A percentile compares a stretch with the other conserved stretches of the same genome.
Evolutionary conservation across 1,140 invertebrate species (phyloP).

Genomic region (Ceratina japonica): DNA sequence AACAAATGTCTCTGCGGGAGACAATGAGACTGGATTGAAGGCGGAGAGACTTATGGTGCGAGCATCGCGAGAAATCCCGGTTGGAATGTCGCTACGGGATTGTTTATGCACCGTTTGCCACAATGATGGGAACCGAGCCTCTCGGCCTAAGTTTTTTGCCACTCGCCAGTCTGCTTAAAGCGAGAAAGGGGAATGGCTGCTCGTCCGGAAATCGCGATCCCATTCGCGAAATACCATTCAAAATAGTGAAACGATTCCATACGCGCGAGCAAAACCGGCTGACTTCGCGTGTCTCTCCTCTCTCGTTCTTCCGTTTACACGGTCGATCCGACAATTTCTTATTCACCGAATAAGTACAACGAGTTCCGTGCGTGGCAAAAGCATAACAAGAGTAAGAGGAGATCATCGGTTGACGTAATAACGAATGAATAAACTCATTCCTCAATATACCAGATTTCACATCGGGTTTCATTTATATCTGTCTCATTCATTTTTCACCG

Average conservation of each 20-base stretch:
- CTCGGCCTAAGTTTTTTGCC: constrained; percentile 25
- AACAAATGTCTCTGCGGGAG: no score
- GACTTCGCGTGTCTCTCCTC: background rate
- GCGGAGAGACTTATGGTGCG: constrained; percentile 24
- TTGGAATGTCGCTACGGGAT: constrained; percentile 40
- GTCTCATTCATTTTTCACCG: no score
- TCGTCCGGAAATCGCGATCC: background rate
- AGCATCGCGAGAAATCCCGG: constrained; percentile 28
- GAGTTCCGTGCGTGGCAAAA: no score
- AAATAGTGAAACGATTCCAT: background rate
- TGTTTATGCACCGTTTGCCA: constrained; percentile 43
- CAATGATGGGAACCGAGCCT: constrained; percentile 54
- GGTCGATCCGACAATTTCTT: no score
- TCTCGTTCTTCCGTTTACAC: background rate
- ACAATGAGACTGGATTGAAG: no score
- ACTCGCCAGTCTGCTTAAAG: background rate
- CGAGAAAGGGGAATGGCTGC: constrained; percentile 15
- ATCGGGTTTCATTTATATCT: no score
- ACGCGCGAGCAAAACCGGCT: background rate
- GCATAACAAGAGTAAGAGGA: no score
- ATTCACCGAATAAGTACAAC: no score
- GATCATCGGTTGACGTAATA: no score
- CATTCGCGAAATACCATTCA: background rate
- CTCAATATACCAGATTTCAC: no score
- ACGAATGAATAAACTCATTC: no score